Evolutionary conservation across 1,140 invertebrate species (phyloP), one percentile per base, ranked within the genome.

Genomic region (Scaptomyza montana): DNA sequence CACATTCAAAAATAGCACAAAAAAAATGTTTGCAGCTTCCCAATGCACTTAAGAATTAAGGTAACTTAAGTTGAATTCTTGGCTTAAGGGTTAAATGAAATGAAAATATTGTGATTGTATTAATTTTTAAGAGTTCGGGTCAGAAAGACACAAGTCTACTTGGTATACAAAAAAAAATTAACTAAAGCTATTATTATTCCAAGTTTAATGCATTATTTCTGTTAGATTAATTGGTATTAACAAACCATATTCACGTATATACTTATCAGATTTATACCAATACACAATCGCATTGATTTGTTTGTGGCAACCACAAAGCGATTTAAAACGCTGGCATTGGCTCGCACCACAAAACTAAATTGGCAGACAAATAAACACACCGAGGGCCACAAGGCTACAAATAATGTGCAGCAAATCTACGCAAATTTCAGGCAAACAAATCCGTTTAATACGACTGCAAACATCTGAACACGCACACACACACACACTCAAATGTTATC

Each of bases 381-480:
- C 30, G 59, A 21, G 46, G 47, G 66, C 66, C 78, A 72, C 82
- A 78, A 75, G 64, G 64, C 68, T 50, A 57, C 74, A 68, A 45
- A 75, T 86, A 86, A 86, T 78, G 67, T 66, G 64, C 77, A 76
- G 71, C 81, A 87, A 87, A 87, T 87, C 75, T 89, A 74, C 78
- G 75, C 78, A 87, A 87, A 89, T 87, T 87, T 79, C 80, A 43
- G 66, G 72, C 75, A 87, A 79, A 82, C 79, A 78, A 77, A 59
- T 73, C 54, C 78, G 55, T 75, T 77, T 78, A 74, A 77, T 77
- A 64, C 64, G 54, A 67, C 59, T 67, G 63, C 74, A 68, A 50
- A 51, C 65, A 43, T 36, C 33, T 8, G 7, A 36, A 36, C 50
- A 45, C 43, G 25, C 46, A 49, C 45, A 53, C 10, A 49, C 45